Base-by-base conservation (phyloP, 2,797 vertebrate species). In the Sebastes kiyomatsui region DNA sequence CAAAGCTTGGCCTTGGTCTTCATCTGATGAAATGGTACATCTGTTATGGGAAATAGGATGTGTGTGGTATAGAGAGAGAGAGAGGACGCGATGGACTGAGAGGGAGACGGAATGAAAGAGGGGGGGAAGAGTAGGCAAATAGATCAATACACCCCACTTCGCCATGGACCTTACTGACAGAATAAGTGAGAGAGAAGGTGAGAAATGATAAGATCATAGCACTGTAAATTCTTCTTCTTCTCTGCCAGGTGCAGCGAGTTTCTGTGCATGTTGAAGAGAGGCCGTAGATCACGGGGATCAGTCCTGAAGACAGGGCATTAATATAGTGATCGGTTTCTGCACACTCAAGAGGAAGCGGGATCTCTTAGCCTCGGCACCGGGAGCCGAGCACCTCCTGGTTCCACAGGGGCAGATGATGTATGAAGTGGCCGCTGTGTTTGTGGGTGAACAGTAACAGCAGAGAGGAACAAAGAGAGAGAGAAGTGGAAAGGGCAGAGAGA, bases 21-120 rank as follows among this genome's bases (percentile, higher is more conserved):
- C 87, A 91, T 91, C 79, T 90, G 92, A 93, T 94, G 91, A 93
- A 93, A 93, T 86, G 76, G 61, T 91, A 90, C 87, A 91, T 91
- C 92, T 95, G 89, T 89, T 93, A 90, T 81, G 82, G 86, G 88
- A 91, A 94, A 94, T 88, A 82, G 80, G 33, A 66, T 67, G 75
- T 28, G 79, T 67, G 56, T 71, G 74, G 67, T 66, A 73, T 28
- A 62, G 59, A 23, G 64, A 54, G 20, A 12, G 32, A 56, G 69
- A 59, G 58, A 54, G 58, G 32, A 35, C 20, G 23, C 14, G 12
- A 71, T 76, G 62, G 74, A 60, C 56, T 38, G 54, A 81, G 70
- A 80, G 67, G 9, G 60, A 78, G 59, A 80, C 8, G 5, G 58
- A 85, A 67, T 84, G 32, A 81, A 60, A 81, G 49, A 62, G 38